phyloP scores from a whole-genome alignment of 2,113 vertebrate species.

The cat (Felis catus) region DNA sequence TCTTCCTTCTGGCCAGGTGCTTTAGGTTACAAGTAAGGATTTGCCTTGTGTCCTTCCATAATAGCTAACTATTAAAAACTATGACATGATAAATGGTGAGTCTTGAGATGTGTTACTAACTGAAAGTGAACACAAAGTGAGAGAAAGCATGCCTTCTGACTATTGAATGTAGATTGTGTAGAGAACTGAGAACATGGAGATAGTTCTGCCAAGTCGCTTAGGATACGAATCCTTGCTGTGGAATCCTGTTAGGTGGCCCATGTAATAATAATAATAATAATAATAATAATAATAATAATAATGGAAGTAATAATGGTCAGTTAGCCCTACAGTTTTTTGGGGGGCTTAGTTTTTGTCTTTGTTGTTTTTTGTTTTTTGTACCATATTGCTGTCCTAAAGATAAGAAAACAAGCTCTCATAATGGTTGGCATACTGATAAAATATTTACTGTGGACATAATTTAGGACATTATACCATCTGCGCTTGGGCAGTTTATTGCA shows the following conservation, averaged over 20 bases:
- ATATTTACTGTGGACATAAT: constrained; percentile 1
- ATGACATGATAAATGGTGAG: background rate
- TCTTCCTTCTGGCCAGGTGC: background rate
- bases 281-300: no score
- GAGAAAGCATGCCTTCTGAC: background rate
- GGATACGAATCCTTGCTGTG: background rate
- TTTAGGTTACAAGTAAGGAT: constrained; percentile 30
- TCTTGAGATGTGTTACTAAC: constrained; percentile 44
- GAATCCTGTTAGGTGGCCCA: background rate
- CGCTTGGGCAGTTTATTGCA: background rate
- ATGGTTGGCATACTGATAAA: background rate
- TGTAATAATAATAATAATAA: background rate
- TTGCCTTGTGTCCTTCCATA: background rate
- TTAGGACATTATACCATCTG: background rate
- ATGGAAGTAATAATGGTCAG: background rate
- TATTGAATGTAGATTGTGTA: background rate
- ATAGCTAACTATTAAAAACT: constrained; percentile 37
- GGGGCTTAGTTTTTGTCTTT: background rate
- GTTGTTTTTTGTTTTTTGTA: background rate
- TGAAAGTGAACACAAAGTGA: background rate
- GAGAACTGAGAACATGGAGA: background rate
- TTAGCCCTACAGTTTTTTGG: background rate
- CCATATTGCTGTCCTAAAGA: background rate
- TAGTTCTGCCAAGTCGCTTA: background rate
- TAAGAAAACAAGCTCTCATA: constrained; percentile 32